Percentiles rank a stretch among this genome's conserved stretches.
Evolutionary conservation across 1,140 invertebrate species (phyloP).

Genomic region (Gyrodactylus bullatarudis): DNA sequence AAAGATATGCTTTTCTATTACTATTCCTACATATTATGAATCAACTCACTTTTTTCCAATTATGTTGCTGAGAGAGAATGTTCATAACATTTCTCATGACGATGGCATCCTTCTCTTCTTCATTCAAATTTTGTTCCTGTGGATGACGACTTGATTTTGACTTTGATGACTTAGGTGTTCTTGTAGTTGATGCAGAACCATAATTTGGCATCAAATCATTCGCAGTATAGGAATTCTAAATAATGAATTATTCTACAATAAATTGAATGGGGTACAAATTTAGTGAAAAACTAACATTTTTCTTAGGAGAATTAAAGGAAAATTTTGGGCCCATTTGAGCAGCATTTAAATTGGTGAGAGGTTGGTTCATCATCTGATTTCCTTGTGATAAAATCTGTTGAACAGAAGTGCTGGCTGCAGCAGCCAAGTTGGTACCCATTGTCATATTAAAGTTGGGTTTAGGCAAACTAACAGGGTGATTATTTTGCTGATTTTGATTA

Average conservation of each 20-base stretch:
- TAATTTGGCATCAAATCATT: not conserved
- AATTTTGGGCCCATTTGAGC: not conserved
- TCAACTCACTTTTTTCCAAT: not conserved
- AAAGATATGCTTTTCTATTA: not conserved
- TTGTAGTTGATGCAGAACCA: not conserved
- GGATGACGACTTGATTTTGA: not conserved
- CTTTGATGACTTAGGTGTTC: not conserved
- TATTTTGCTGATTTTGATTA: not conserved
- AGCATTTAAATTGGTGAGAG: not conserved
- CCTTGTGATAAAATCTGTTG: not conserved
- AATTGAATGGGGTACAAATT: no score
- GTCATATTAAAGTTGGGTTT: not conserved
- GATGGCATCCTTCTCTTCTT: conserved; percentile 4
- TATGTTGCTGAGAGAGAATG: not conserved
- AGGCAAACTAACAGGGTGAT: not conserved
- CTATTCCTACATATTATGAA: not conserved
- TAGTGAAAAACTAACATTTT: not conserved
- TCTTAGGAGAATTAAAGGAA: not conserved
- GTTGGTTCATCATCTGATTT: not conserved
- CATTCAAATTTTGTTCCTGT: conserved; percentile 3
- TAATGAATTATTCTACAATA: no score
- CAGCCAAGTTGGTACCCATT: not conserved
- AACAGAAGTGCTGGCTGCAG: not conserved
- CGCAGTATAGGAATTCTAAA: no score
- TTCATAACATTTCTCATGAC: conserved; percentile 1